These are phyloP conservation scores for Chloroceryle aenea DNA, from an alignment of 2,113 vertebrate species.

Conservation along the genomic window DNA sequence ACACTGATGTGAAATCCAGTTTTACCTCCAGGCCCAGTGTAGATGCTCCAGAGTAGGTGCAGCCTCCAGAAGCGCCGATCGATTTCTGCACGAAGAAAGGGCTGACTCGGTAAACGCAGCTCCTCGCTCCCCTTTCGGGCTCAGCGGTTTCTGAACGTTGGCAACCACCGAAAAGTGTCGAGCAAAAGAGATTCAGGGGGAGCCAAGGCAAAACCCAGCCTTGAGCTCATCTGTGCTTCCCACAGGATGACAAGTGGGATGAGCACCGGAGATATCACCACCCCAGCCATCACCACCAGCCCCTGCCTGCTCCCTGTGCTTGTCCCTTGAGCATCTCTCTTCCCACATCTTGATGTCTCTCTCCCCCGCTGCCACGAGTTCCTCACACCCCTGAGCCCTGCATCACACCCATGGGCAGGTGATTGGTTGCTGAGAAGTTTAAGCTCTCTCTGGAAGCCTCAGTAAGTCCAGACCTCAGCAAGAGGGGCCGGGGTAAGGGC, in stretches of 20 bases:
- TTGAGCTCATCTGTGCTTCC: accelerated
- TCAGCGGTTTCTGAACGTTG: accelerated
- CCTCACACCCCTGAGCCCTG: neutral
- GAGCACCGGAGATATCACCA: accelerated
- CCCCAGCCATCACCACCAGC: neutral
- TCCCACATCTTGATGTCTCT: neutral
- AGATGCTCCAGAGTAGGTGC: neutral
- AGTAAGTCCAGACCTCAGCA: neutral
- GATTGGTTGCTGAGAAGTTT: neutral
- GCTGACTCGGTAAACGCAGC: neutral
- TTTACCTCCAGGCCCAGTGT: neutral
- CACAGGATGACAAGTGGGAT: accelerated
- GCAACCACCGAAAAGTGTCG: accelerated
- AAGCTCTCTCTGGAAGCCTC: neutral
- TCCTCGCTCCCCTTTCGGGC: accelerated
- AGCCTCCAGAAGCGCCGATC: neutral
- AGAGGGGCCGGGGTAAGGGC: neutral
- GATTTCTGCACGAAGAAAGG: accelerated
- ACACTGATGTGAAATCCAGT: accelerated
- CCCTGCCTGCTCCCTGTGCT: neutral
- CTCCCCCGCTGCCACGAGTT: accelerated
- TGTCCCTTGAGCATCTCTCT: neutral
- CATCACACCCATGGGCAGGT: accelerated
- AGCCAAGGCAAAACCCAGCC: accelerated
- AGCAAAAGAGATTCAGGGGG: neutral